A percentile compares a stretch with the other conserved stretches of the same genome.
These are phyloP conservation scores for Lates calcarifer DNA, from an alignment of 2,113 vertebrate genomes.

Conservation along the genomic window DNA sequence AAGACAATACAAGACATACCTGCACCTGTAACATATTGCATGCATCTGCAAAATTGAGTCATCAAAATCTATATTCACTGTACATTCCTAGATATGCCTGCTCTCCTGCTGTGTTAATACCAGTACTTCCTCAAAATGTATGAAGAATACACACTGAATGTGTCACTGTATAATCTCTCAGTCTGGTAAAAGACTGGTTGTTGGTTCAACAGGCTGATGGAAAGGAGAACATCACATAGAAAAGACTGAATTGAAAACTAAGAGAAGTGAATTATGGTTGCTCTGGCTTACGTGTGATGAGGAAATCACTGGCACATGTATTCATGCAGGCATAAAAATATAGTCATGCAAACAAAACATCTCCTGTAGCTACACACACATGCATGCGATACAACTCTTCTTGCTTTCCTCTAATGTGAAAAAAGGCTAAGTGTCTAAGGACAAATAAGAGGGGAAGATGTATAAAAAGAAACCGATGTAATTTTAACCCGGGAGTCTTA, in stretches of 20 bases:
- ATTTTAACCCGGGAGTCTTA: slow-evolving; percentile 69
- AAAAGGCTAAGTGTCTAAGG: neutral
- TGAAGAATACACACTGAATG: slow-evolving; percentile 15
- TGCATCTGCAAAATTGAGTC: neutral
- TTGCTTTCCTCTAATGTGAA: neutral
- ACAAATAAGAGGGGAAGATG: slow-evolving; percentile 11
- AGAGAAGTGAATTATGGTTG: neutral
- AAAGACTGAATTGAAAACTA: neutral
- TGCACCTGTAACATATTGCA: neutral
- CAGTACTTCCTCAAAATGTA: neutral
- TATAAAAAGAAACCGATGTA: slow-evolving; percentile 57
- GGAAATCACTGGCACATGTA: neutral
- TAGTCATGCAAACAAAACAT: slow-evolving; percentile 2
- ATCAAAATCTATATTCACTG: neutral
- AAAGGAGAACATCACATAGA: neutral
- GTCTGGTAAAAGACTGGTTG: neutral
- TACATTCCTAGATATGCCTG: neutral
- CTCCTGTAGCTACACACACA: neutral
- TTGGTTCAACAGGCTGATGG: slow-evolving; percentile 12
- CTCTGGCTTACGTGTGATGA: slow-evolving; percentile 16
- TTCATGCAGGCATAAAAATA: slow-evolving; percentile 16
- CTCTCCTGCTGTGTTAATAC: slow-evolving; percentile 31
- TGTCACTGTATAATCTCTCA: slow-evolving; percentile 14
- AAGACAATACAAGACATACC: neutral
- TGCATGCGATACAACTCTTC: neutral